phyloP scores from a whole-genome alignment of 1,140 invertebrate genomes.

The Mamestra configurata region DNA sequence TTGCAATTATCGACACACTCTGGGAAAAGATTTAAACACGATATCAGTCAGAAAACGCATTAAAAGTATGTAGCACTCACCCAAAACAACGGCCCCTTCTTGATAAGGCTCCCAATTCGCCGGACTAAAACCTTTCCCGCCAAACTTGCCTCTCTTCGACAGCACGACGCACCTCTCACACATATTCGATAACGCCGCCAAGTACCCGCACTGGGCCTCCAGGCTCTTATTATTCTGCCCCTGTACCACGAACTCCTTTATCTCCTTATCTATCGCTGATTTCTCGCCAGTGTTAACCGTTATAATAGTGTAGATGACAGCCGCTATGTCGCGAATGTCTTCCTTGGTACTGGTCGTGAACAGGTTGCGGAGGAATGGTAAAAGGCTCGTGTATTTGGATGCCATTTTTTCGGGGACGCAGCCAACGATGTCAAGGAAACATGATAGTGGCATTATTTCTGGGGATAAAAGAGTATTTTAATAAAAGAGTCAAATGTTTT shows the following conservation, averaged over 20 bases:
- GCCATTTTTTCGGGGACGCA: constrained; percentile 90
- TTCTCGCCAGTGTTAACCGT: constrained; percentile 86
- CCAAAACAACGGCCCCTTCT: constrained; percentile 88
- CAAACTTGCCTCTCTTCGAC: constrained; percentile 81
- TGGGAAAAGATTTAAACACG: too few species aligned
- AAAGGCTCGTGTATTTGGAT: constrained; percentile 88
- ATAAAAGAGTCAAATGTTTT: too few species aligned
- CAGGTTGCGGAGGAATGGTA: constrained; percentile 90
- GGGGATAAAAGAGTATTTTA: background rate
- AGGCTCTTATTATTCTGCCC: constrained; percentile 88
- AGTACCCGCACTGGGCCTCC: constrained; percentile 92
- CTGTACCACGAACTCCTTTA: constrained; percentile 88
- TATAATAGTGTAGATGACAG: constrained; percentile 92
- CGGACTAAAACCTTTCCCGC: constrained; percentile 80
- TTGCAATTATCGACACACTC: too few species aligned
- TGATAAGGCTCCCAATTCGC: constrained; percentile 88
- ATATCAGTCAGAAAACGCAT: too few species aligned
- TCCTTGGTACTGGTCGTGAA: constrained; percentile 91
- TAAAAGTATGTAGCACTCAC: constrained; percentile 78
- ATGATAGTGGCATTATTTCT: constrained; percentile 91
- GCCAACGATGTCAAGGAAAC: constrained; percentile 92
- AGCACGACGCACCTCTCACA: constrained; percentile 90
- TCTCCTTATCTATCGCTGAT: constrained; percentile 88
- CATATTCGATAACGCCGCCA: constrained; percentile 91
- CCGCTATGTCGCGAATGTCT: constrained; percentile 91